Base-by-base conservation (phyloP, 2,113 vertebrate species). In the Pimephales promelas region DNA sequence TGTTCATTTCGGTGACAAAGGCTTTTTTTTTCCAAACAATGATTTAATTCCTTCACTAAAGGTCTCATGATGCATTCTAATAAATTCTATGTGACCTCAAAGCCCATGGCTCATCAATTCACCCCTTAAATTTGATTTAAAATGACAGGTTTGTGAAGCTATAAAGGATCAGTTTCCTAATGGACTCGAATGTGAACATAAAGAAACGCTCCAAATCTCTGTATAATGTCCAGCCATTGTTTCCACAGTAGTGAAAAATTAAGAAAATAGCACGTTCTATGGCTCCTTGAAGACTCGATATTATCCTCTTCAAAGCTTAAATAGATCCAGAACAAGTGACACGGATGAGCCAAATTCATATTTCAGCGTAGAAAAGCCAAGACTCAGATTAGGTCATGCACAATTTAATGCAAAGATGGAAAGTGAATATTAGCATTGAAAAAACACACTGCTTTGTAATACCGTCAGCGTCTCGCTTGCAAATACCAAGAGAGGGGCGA, bases 91-190 rank as follows among this genome's bases (percentile, higher is more conserved):
- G 34, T 84, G 64, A 76, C 83, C 76, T 90, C 57, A 34, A 85
- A 89, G 87, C 91, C 91, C 91, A 89, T 87, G 92, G 91, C 83
- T 84, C 66, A 89, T 83, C 77, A 57, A 82, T 86, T 90, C 87
- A 79, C 86, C 85, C 87, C 89, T 81, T 43, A 86, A 88, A 89
- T 92, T 40, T 86, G 85, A 84, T 91, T 91, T 86, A 20, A 76
- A 81, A 87, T 84, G 87, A 89, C 84, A 90, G 88, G 86, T 83
- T 91, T 92, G 80, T 92, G 85, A 84, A 49, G 88, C 85, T 77
- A 85, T 88, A 88, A 88, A 84, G 87, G 89, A 76, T 91, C 66
- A 6, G 86, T 90, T 92, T 89, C 79, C 9, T 10, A 56, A 74
- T 83, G 88, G 82, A 88, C 76, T 86, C 87, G 83, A 83, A 87